These are phyloP conservation scores for Thysanoteuthis rhombus DNA, from an alignment of 2,888 invertebrate genomes.

Conservation along the genomic window DNA sequence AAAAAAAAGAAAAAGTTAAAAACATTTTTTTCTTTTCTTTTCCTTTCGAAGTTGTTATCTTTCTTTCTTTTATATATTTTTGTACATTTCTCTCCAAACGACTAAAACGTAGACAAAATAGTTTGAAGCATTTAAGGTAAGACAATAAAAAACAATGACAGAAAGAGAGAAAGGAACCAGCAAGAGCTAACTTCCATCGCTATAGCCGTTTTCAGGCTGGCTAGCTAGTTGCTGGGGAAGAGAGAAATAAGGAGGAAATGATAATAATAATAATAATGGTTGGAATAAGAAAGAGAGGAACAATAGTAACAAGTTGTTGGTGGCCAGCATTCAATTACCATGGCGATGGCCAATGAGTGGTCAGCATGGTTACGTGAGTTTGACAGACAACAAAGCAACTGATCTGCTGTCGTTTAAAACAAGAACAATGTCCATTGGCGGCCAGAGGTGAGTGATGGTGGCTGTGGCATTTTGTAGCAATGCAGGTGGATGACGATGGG, in stretches of 20 bases:
- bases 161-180: not conserved
- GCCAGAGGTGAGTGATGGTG: not conserved
- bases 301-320: not conserved
- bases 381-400: not conserved
- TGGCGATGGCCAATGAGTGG: not conserved
- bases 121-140: not conserved
- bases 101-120: not conserved
- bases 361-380: not conserved
- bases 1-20: not conserved
- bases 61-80: not conserved
- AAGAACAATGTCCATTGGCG: conserved; percentile 12
- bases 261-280: not conserved
- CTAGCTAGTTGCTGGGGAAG: not conserved
- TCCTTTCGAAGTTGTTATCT: not conserved
- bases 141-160: too few relatives aligned
- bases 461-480: not conserved
- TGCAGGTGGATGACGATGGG: not conserved
- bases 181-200: not conserved
- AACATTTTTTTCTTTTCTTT: not conserved
- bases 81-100: not conserved
- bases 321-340: not conserved
- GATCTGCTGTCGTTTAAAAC: not conserved
- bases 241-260: not conserved
- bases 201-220: not conserved
- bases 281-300: not conserved